A percentile compares a stretch with the other conserved stretches of the same genome.
phyloP scores from a whole-genome alignment of 2,888 invertebrate species.

The Eupelmus urozonus region DNA sequence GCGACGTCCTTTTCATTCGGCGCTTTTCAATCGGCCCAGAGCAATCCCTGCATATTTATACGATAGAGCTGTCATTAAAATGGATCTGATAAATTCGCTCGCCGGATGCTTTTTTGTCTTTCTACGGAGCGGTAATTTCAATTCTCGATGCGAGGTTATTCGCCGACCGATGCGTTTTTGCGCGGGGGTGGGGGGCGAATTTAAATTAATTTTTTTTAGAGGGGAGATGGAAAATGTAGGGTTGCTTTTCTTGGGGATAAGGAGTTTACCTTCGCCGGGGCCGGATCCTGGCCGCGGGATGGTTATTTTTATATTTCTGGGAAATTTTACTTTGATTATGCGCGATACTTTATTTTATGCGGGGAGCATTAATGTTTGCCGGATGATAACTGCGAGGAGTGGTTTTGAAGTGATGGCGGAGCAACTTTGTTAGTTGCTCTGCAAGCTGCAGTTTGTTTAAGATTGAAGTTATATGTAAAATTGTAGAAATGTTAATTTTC shows the following conservation, averaged over 20 bases:
- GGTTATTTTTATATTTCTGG: neutral
- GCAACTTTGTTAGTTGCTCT: no score
- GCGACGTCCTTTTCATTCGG: no score
- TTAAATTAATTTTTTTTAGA: slow-evolving; percentile 15
- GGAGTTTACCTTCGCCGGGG: neutral
- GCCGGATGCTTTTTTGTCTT: no score
- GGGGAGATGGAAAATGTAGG: neutral
- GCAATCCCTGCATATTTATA: slow-evolving; percentile 42
- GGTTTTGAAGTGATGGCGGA: no score
- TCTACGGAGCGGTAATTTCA: slow-evolving; percentile 32
- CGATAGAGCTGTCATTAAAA: slow-evolving; percentile 47
- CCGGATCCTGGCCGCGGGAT: no score
- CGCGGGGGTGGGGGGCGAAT: neutral
- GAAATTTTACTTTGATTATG: neutral
- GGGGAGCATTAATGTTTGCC: no score
- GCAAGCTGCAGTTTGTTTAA: no score
- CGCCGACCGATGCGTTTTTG: slow-evolving; percentile 14
- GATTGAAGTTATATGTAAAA: no score
- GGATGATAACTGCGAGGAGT: no score
- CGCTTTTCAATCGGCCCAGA: slow-evolving; percentile 37
- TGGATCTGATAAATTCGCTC: slow-evolving; percentile 45
- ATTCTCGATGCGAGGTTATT: slow-evolving; percentile 12
- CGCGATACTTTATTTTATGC: no score
- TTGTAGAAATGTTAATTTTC: no score
- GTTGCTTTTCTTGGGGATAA: neutral